These are phyloP conservation scores for Sthenelais limicola DNA, from an alignment of 2,888 invertebrate genomes.

Conservation along the genomic window DNA sequence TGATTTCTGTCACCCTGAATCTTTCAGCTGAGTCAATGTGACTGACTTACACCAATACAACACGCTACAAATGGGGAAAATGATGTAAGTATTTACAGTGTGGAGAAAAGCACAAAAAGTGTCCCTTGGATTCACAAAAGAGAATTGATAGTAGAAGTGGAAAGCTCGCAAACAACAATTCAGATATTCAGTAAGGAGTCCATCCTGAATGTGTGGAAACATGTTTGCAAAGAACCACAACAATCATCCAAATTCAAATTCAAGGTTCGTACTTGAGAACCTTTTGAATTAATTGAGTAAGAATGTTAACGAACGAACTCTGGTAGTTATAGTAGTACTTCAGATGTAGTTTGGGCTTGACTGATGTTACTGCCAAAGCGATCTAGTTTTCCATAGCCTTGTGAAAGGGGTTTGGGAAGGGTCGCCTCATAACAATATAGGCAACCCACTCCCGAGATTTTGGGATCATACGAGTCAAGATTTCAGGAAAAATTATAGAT, in stretches of 20 bases:
- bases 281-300: conserved; percentile 12
- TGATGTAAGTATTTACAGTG: conserved; percentile 33
- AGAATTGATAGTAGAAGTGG: neutral
- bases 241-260: no score
- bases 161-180: no score
- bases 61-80: conserved; percentile 15
- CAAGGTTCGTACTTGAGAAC: conserved; percentile 8
- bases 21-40: no score
- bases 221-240: no score
- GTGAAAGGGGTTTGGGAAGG: neutral
- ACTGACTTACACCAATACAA: no score
- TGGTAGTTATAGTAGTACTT: conserved; percentile 38
- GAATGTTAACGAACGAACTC: conserved; percentile 23
- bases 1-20: no score
- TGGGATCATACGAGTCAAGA: neutral
- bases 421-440: no score
- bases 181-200: no score
- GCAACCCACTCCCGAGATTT: no score
- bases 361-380: conserved; percentile 29
- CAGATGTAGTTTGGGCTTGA: conserved; percentile 34
- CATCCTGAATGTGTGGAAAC: no score
- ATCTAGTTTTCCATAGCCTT: conserved; percentile 34
- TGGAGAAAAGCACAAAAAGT: conserved; percentile 33
- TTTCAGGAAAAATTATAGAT: no score
- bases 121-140: conserved; percentile 28